phyloP scores from a whole-genome alignment of 2,888 invertebrate species.

The Agriopis aurantiaria region DNA sequence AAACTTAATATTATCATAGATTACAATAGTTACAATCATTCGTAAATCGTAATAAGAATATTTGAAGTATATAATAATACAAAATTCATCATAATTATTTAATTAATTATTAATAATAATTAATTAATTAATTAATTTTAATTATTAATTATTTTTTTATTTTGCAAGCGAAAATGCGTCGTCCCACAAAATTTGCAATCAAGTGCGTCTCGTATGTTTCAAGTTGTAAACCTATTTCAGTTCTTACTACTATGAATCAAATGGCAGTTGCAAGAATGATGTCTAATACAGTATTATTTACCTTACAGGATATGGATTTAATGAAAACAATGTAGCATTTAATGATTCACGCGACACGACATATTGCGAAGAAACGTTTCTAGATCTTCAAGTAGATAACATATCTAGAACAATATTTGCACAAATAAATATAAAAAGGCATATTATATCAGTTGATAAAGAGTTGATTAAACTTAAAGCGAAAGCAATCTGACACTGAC shows the following conservation, averaged over 20 bases:
- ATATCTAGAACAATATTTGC: conserved; percentile 13
- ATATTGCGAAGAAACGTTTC: conserved; percentile 24
- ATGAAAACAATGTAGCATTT: conserved; percentile 17
- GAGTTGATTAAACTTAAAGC: conserved; percentile 26
- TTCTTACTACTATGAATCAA: conserved; percentile 7
- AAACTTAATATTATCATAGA: background rate
- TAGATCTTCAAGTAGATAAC: conserved; percentile 32
- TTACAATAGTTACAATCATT: background rate
- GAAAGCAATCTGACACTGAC: conserved; percentile 21
- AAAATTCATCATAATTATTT: background rate
- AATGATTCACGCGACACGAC: conserved; percentile 32
- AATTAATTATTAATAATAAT: too few relatives aligned
- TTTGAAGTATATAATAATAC: background rate
- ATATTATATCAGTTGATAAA: conserved; percentile 33
- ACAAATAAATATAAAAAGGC: conserved; percentile 27
- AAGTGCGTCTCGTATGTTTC: background rate
- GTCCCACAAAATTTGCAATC: background rate
- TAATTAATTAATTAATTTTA: too few relatives aligned
- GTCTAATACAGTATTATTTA: conserved; percentile 25
- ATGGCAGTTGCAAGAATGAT: conserved; percentile 7
- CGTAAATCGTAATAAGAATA: background rate
- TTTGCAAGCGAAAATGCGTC: background rate
- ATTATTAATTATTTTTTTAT: too few relatives aligned
- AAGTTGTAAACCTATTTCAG: background rate
- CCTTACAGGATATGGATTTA: conserved; percentile 24